Base-by-base conservation (phyloP, 64 coral and sea anemone genomes). In the Stichodactyla mertensii region DNA sequence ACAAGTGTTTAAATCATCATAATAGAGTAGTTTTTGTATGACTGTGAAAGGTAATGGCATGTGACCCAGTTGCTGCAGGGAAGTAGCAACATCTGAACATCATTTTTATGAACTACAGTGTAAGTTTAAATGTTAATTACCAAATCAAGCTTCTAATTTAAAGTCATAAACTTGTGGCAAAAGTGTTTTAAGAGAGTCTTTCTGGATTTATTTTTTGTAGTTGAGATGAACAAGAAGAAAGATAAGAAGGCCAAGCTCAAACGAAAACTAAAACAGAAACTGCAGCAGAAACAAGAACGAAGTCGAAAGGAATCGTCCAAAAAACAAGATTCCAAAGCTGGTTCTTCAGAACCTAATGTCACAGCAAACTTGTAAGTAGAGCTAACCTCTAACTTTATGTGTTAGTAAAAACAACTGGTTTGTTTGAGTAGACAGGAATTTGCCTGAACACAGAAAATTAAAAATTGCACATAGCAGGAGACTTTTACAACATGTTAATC, bases 171-270 rank as follows among this genome's bases (percentile, higher is more conserved):
- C 57, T 4, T 59, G 10, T 59, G 57, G 9, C 5, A 66, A 22
- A n/a, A 59, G 5, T 66, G 18, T 66, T 66, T n/a, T 66, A 7
- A n/a, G 62, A 7, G 6, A 58, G 14, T 27, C n/a, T 36, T 62
- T 26, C 57, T 64, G 8, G n/a, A 83, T 85, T 53, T 55, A 20
- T 74, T 71, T 19, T 81, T 61, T 83, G 15, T 31, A 96, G 94
- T 66, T 88, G 94, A 96, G 31, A 58, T 93, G 28, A 86, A 92
- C 54, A 95, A 95, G 77, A 96, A 96, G 71, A 96, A 96, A 53
- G 94, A 96, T 28, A 96, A 96, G 80, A 96, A 96, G 20, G 80
- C 92, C n/a, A 96, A 96, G 77, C 85, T 96, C 5, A 96, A 96
- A 82, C 66, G 81, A 85, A 96, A 96, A 28, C 60, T 96, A 56